A percentile compares a stretch with the other conserved stretches of the same genome.
Evolutionary conservation across 2,888 invertebrate genomes (phyloP).

Genomic region (Caradrina clavipalpis): DNA sequence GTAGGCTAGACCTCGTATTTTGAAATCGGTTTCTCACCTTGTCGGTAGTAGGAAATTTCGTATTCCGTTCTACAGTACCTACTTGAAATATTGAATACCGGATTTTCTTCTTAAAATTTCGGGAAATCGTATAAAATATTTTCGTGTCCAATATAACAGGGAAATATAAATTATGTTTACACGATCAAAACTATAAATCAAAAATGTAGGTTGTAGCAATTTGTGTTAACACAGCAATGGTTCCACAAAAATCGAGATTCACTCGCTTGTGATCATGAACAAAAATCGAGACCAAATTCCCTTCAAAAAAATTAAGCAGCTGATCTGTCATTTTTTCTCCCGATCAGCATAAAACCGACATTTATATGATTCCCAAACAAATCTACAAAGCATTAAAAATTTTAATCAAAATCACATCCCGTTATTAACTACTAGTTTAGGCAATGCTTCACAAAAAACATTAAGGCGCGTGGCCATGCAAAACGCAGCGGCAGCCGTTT

Average conservation of each 20-base stretch:
- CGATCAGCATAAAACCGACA: constrained; percentile 54
- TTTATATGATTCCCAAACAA: constrained; percentile 31
- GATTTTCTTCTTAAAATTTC: constrained; percentile 5
- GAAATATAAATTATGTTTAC: constrained; percentile 1
- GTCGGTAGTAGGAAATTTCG: constrained; percentile 18
- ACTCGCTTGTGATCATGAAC: background rate
- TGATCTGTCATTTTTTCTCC: constrained; percentile 16
- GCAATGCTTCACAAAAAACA: constrained; percentile 49
- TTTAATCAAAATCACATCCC: constrained; percentile 57
- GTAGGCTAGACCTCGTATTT: constrained; percentile 35
- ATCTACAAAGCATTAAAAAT: constrained; percentile 49
- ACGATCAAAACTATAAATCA: background rate
- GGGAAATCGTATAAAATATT: constrained; percentile 6
- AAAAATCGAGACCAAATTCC: constrained; percentile 13
- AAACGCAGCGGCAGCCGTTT: too few species aligned
- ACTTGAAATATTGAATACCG: constrained; percentile 49
- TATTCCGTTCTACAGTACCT: constrained; percentile 22
- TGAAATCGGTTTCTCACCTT: constrained; percentile 31
- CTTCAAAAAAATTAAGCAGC: constrained; percentile 19
- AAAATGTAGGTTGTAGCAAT: background rate
- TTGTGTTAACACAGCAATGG: background rate
- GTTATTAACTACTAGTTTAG: constrained; percentile 55
- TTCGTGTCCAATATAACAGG: background rate
- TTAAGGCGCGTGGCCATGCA: too few species aligned
- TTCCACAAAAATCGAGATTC: constrained; percentile 8